Evolutionary conservation across 1,140 invertebrate species (phyloP).

Genomic region (Pseudomyrmex flavicornis): DNA sequence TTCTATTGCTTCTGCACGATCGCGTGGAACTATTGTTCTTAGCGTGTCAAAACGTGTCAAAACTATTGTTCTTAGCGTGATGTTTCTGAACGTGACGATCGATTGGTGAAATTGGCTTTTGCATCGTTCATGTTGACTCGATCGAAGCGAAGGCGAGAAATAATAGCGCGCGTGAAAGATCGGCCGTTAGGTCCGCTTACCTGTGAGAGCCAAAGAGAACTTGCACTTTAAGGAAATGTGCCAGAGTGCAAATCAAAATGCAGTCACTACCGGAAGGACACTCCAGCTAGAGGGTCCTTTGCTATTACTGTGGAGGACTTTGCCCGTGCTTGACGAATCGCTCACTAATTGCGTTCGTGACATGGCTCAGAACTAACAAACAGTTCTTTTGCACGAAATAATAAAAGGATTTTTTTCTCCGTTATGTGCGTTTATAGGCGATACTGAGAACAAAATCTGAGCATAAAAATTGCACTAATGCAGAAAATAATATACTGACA

Average conservation of each 20-base stretch:
- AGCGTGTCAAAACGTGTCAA: background rate
- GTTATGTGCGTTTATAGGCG: background rate
- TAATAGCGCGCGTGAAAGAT: conserved; percentile 24
- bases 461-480: background rate
- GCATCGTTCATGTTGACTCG: conserved; percentile 24
- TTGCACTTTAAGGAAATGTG: conserved; percentile 81
- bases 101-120: background rate
- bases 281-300: conserved; percentile 81
- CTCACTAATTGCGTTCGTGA: conserved; percentile 85
- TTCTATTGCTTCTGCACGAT: background rate
- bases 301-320: conserved; percentile 82
- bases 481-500: conserved; percentile 1
- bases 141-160: conserved; percentile 18
- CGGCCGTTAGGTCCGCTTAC: conserved; percentile 58
- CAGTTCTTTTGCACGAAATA: conserved; percentile 75
- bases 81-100: background rate
- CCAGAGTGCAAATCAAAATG: conserved; percentile 84
- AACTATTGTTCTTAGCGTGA: background rate
- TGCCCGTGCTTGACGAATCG: conserved; percentile 82
- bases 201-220: conserved; percentile 71
- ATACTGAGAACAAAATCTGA: background rate
- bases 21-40: background rate
- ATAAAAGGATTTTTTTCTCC: conserved; percentile 61
- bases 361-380: conserved; percentile 83
- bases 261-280: conserved; percentile 81